A percentile compares a stretch with the other conserved stretches of the same genome.
Conservation (phyloP, 2,113 vertebrate genomes). For the Oreochromis niloticus region DNA sequence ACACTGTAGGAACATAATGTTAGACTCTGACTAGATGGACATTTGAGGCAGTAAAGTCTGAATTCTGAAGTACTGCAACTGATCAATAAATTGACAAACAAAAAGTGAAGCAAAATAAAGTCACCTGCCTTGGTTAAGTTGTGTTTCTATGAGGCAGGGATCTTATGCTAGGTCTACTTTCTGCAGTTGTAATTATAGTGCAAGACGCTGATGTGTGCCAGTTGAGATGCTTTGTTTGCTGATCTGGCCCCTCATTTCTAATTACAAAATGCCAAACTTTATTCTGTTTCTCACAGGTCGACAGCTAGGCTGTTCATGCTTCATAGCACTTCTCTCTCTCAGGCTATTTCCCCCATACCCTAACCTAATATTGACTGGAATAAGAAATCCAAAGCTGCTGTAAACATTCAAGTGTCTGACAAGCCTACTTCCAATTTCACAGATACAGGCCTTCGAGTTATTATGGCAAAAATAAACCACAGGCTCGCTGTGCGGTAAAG, state of each 20-base stretch:
- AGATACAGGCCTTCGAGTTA: constrained; percentile 52
- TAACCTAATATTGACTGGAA: constrained; percentile 68
- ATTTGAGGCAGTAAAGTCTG: not conserved
- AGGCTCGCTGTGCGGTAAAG: constrained; percentile 5
- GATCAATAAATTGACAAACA: not conserved
- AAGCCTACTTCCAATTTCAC: constrained; percentile 67
- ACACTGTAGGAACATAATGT: not conserved
- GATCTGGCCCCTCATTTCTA: constrained; percentile 52
- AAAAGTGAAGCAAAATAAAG: not conserved
- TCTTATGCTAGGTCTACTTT: constrained; percentile 13
- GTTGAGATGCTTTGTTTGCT: constrained; percentile 56
- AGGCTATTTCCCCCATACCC: constrained; percentile 54
- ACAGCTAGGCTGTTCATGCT: constrained; percentile 64
- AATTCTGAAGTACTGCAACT: not conserved
- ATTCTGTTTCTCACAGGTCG: constrained; percentile 50
- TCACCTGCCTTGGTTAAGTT: not conserved
- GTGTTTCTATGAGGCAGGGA: not conserved
- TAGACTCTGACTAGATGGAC: not conserved
- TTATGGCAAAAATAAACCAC: constrained; percentile 46
- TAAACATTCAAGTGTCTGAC: constrained; percentile 66
- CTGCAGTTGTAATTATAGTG: constrained; percentile 21
- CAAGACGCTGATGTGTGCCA: constrained; percentile 21
- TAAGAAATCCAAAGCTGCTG: constrained; percentile 61
- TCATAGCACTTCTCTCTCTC: constrained; percentile 42
- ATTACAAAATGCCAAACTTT: constrained; percentile 73